Percentiles rank a stretch among this genome's conserved stretches.
phyloP scores from a whole-genome alignment of 2,797 vertebrate genomes.

The Aulostomus chinensis region DNA sequence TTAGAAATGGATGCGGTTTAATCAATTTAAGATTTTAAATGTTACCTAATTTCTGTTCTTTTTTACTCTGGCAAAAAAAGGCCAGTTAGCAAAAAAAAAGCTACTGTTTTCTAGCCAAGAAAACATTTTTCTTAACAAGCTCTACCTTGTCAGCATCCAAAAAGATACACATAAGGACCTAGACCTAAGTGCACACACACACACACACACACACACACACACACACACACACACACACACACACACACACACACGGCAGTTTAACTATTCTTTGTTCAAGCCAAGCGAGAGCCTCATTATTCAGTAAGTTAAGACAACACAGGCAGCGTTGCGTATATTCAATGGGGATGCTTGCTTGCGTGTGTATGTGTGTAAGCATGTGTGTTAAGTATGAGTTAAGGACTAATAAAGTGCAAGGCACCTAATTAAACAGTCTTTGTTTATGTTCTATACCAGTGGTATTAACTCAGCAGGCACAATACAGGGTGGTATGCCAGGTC shows the following conservation, averaged over 20 bases:
- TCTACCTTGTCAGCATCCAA: constrained; percentile 53
- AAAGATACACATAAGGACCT: no score
- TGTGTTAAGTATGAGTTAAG: constrained; percentile 76
- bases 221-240: constrained; percentile 5
- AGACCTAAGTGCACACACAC: constrained; percentile 24
- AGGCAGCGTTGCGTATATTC: constrained; percentile 39
- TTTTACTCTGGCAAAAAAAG: constrained; percentile 41
- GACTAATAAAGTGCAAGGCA: constrained; percentile 77
- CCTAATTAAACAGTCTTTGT: constrained; percentile 84
- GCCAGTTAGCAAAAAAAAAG: constrained; percentile 51
- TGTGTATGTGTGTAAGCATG: constrained; percentile 19
- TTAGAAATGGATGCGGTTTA: no score
- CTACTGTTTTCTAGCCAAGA: constrained; percentile 57
- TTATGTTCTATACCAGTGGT: constrained; percentile 69
- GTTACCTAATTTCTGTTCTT: constrained; percentile 27
- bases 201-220: constrained; percentile 19
- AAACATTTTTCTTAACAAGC: constrained; percentile 69
- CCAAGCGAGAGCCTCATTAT: constrained; percentile 66
- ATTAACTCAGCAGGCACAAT: constrained; percentile 72
- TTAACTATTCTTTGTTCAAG: constrained; percentile 64
- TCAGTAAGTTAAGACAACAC: constrained; percentile 63
- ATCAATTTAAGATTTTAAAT: no score
- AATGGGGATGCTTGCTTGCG: constrained; percentile 28
- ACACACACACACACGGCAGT: constrained; percentile 43
- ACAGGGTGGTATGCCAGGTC: constrained; percentile 61